Conservation (phyloP, 2,113 vertebrate genomes). For the Elgaria multicarinata region DNA sequence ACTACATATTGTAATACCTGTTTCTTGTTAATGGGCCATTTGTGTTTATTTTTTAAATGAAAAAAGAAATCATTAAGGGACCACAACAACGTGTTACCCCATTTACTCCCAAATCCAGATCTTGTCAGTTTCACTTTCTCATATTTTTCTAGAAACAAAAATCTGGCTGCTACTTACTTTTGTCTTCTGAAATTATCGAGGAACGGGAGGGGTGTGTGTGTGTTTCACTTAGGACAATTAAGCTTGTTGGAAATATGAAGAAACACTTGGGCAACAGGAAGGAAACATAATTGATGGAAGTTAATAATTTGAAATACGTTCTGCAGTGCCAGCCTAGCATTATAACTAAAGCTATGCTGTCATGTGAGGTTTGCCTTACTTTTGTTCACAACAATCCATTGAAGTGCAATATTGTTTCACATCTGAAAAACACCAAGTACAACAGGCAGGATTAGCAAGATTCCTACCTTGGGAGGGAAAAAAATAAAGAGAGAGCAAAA, state of each 20-base stretch:
- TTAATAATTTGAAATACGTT: neutral
- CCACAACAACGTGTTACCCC: neutral
- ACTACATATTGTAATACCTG: neutral
- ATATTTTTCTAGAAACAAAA: neutral
- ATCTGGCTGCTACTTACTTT: neutral
- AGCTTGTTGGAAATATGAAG: neutral
- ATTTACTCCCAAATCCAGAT: neutral
- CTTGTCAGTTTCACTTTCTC: neutral
- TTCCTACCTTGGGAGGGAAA: accelerated
- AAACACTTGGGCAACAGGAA: neutral
- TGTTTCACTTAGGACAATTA: neutral
- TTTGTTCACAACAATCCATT: neutral
- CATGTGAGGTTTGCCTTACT: neutral
- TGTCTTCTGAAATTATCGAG: neutral
- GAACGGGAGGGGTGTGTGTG: too few relatives aligned
- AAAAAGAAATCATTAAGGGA: neutral
- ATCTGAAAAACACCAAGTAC: neutral
- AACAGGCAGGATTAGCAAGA: neutral
- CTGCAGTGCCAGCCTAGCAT: neutral
- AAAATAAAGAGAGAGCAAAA: neutral
- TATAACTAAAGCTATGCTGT: neutral
- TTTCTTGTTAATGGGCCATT: neutral
- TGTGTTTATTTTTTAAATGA: neutral
- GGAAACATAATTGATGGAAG: neutral
- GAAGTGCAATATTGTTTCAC: slow-evolving; percentile 12